Conservation (phyloP, 1,140 invertebrate species). For the Polypedilum pembai region DNA sequence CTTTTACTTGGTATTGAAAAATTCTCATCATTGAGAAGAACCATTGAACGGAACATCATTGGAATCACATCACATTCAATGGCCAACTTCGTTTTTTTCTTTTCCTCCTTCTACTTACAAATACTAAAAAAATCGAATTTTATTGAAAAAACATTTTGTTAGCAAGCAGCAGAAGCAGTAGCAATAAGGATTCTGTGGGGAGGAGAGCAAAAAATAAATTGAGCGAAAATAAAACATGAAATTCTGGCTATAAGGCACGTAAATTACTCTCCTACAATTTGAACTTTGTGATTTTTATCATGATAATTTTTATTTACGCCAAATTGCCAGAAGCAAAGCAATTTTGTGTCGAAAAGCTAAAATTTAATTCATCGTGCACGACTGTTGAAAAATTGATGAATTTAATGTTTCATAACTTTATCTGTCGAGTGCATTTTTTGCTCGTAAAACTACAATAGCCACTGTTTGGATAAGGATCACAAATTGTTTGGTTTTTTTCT, state of each 20-base stretch:
- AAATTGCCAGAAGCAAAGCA: not conserved
- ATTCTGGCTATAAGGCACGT: not conserved
- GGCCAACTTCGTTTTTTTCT: not conserved
- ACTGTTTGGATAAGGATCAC: too few species aligned
- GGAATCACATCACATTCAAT: constrained; percentile 11
- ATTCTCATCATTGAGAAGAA: not conserved
- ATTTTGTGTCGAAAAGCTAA: not conserved
- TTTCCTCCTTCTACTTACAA: not conserved
- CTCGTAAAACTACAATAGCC: too few species aligned
- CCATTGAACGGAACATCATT: constrained; percentile 5
- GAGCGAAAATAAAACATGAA: constrained; percentile 10
- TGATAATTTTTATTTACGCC: not conserved
- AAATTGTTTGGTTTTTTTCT: too few species aligned
- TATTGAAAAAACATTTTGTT: constrained; percentile 16
- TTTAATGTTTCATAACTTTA: constrained; percentile 14
- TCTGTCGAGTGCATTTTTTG: not conserved
- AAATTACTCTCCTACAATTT: not conserved
- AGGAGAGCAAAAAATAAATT: not conserved
- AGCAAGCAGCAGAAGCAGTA: too few species aligned
- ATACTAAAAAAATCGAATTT: not conserved
- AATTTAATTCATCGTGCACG: not conserved
- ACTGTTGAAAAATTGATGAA: not conserved
- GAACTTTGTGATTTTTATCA: constrained; percentile 18
- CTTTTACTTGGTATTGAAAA: not conserved
- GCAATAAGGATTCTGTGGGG: not conserved